These are phyloP conservation scores for Andrena chrysosceles DNA, from an alignment of 2,888 invertebrate species.

Conservation along the genomic window DNA sequence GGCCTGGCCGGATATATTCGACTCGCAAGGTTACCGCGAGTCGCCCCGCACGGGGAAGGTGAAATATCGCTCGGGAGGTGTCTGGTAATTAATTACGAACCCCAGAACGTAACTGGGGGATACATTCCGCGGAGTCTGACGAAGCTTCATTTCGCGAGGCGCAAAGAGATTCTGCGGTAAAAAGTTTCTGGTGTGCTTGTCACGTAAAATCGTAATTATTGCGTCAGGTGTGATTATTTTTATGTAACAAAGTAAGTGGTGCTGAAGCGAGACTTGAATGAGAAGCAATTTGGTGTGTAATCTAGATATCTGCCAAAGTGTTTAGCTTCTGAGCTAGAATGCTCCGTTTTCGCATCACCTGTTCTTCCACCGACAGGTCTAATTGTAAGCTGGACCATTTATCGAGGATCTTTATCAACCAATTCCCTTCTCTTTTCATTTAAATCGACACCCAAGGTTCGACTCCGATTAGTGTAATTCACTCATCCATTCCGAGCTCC, in stretches of 20 bases:
- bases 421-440: not conserved
- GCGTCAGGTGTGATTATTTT: not conserved
- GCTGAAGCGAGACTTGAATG: too few relatives aligned
- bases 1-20: constrained; percentile 52
- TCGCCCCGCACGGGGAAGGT: constrained; percentile 24
- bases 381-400: too few relatives aligned
- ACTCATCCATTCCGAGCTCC: constrained; percentile 13
- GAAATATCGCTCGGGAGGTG: constrained; percentile 54
- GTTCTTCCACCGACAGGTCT: too few relatives aligned
- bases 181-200: not conserved
- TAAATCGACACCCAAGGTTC: not conserved
- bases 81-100: constrained; percentile 51
- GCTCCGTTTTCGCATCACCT: too few relatives aligned
- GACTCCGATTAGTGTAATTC: not conserved
- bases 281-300: too few relatives aligned
- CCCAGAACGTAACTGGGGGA: not conserved
- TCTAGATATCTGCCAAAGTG: too few relatives aligned
- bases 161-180: not conserved
- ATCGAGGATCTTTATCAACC: not conserved
- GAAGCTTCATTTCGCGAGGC: not conserved
- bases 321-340: too few relatives aligned
- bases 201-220: not conserved
- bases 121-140: not conserved
- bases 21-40: constrained; percentile 47
- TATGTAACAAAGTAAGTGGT: not conserved